Evolutionary conservation across 2,888 invertebrate genomes (phyloP).

Genomic region (Cheiracanthium punctorium): DNA sequence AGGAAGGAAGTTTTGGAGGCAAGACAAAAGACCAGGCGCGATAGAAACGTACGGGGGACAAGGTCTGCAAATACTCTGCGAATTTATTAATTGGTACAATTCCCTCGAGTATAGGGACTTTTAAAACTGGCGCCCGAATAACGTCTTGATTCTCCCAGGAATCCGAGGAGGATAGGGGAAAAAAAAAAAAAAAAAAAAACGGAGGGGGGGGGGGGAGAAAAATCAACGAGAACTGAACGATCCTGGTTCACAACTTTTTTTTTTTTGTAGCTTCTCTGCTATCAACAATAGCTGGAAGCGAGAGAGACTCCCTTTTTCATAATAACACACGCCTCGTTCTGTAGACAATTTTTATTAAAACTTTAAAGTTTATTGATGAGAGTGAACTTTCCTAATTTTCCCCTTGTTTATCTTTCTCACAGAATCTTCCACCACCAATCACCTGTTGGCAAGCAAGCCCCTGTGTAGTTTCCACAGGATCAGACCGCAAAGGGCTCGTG

Average conservation of each 20-base stretch:
- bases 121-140: slow-evolving; percentile 46
- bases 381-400: slow-evolving; percentile 68
- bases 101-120: slow-evolving; percentile 41
- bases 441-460: slow-evolving; percentile 56
- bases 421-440: slow-evolving; percentile 60
- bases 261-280: slow-evolving; percentile 22
- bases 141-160: slow-evolving; percentile 43
- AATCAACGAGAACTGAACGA: slow-evolving; percentile 17
- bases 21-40: slow-evolving; percentile 42
- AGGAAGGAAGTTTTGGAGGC: slow-evolving; percentile 43
- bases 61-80: slow-evolving; percentile 65
- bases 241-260: slow-evolving; percentile 46
- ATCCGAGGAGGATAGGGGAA: background rate
- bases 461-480: slow-evolving; percentile 51
- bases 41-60: slow-evolving; percentile 45
- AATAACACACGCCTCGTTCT: slow-evolving; percentile 43
- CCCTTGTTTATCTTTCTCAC: slow-evolving; percentile 67
- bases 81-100: slow-evolving; percentile 66
- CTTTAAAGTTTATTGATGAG: slow-evolving; percentile 70
- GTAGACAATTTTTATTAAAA: slow-evolving; percentile 70
- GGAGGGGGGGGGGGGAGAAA: no score
- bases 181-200: slow-evolving; percentile 36
- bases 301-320: slow-evolving; percentile 38
- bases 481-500: slow-evolving; percentile 65
- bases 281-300: slow-evolving; percentile 46